phyloP scores from a whole-genome alignment of 92 coral and sea anemone genomes.

The Epizoanthus rinbou region DNA sequence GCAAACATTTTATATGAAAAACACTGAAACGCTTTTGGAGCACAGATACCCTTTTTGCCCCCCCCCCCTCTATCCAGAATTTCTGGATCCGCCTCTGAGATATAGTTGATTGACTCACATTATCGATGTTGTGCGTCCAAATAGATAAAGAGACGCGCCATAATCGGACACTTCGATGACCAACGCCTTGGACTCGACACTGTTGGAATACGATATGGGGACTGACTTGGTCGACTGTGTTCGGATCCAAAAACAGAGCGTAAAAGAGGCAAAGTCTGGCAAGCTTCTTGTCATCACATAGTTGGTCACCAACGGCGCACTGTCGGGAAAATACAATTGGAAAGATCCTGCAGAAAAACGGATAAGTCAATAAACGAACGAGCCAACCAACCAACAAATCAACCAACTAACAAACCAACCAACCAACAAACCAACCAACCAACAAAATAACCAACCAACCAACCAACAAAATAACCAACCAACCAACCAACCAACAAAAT shows the following conservation, averaged over 20 bases:
- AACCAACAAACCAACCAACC: background rate
- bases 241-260: slow-evolving; percentile 22
- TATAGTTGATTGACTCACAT: background rate
- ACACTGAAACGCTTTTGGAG: too few species aligned
- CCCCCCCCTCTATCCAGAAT: too few species aligned
- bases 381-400: background rate
- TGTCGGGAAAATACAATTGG: slow-evolving; percentile 14
- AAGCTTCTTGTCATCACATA: slow-evolving; percentile 19
- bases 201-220: slow-evolving; percentile 39
- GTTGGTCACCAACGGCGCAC: background rate
- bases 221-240: background rate
- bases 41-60: too few species aligned
- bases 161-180: background rate
- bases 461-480: background rate
- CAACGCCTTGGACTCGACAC: slow-evolving; percentile 2
- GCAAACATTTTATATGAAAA: too few species aligned
- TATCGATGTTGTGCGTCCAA: background rate
- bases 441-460: background rate
- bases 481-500: background rate
- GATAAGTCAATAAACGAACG: background rate
- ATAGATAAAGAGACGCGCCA: slow-evolving; percentile 29
- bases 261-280: slow-evolving; percentile 28
- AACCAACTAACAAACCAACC: background rate
- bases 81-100: too few species aligned
- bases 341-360: slow-evolving; percentile 20